Evolutionary conservation across 2,888 invertebrate species (phyloP), one percentile per base, ranked within the genome.

Genomic region (Phyllotreta striolata): DNA sequence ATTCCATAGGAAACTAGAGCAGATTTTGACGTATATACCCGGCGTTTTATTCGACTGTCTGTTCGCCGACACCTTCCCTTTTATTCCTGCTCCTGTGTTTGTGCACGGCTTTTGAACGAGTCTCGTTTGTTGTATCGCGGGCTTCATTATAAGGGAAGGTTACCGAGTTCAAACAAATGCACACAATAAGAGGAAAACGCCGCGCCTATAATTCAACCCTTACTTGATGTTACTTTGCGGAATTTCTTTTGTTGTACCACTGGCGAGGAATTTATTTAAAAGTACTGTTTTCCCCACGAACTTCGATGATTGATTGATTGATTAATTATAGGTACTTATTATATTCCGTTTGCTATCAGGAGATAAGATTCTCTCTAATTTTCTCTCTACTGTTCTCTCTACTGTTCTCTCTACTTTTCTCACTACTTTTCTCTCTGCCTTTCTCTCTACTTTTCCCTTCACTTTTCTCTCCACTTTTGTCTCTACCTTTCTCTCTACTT

Each of bases 121-220:
- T 10, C 40, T 14, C 24, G 46, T 44, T 52, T 52, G 52, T 52
- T 52, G 52, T 52, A 38, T 52, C 52, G 39, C 38, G 49, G 41
- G 51, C 39, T 58, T 51, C 51, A 58, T 58, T 58, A 58, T 58
- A 40, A 49, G 35, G 57, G 49, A n/a, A 51, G 58, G 51, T 39
- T 49, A 6, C 58, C 10, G 41, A 13, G 34, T 58, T 58, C 58
- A 51, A 51, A 58, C 58, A 58, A 58, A 58, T 58, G 24, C 34
- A 58, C 40, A 58, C 51, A 58, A 58, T 49, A 5, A 35, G 40
- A 51, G 34, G 24, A 34, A 46, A 51, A 58, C 14, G 13, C 41
- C 41, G 8, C 35, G 34, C 40, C 40, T 49, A 51, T 51, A 58
- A 41, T 41, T 58, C 58, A 58, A 41, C 49, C 40, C 58, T 49